Conservation (phyloP, 2,797 vertebrate genomes). For the Amblyopsis hoosieri region DNA sequence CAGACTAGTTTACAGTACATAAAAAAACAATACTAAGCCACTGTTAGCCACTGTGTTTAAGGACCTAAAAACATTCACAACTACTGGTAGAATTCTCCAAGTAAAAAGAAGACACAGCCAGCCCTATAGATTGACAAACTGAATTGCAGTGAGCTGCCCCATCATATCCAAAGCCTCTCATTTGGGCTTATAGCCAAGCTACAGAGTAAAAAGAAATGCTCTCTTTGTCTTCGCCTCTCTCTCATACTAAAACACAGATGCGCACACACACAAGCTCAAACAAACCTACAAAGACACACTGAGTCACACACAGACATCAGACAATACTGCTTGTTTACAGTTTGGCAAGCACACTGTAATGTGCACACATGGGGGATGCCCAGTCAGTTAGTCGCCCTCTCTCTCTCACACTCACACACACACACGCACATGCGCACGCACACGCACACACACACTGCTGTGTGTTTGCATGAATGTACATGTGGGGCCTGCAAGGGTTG, state of each 20-base stretch:
- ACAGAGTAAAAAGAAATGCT: constrained; percentile 77
- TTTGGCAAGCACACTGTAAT: constrained; percentile 70
- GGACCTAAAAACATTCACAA: neutral
- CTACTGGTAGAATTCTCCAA: constrained; percentile 38
- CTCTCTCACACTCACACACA: constrained; percentile 69
- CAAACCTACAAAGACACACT: constrained; percentile 78
- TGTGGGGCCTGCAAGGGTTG: constrained; percentile 12
- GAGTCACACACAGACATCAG: constrained; percentile 76
- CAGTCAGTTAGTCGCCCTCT: constrained; percentile 45
- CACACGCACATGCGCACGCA: constrained; percentile 71
- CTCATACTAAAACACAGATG: constrained; percentile 79
- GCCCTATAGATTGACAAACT: constrained; percentile 56
- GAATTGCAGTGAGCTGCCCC: constrained; percentile 61
- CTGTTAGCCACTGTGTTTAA: neutral
- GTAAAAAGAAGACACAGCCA: constrained; percentile 19
- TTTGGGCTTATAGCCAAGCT: constrained; percentile 71
- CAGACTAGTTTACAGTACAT: neutral
- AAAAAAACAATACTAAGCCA: neutral
- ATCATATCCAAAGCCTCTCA: constrained; percentile 78
- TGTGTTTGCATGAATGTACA: constrained; percentile 34
- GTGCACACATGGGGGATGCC: constrained; percentile 60
- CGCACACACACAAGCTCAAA: constrained; percentile 74
- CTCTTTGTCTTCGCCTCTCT: constrained; percentile 77
- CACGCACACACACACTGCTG: constrained; percentile 63
- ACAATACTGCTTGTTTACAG: constrained; percentile 84